phyloP scores from a whole-genome alignment of 2,888 invertebrate species.

The Callinectes sapidus region DNA sequence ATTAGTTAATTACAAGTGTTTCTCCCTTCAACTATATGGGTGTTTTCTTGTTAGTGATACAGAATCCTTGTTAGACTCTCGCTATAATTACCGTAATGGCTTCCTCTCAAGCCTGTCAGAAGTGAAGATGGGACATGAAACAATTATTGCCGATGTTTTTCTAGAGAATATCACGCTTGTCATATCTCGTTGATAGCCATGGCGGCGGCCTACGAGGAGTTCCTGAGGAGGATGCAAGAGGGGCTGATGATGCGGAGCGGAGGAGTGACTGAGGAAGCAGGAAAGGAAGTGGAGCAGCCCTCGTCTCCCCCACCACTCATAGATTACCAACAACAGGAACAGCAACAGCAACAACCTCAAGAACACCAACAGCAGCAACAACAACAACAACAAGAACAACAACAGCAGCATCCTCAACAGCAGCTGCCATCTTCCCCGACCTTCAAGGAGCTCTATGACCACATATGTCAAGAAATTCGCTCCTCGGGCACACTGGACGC shows the following conservation, averaged over 20 bases:
- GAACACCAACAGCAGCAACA: background rate
- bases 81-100: no score
- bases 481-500: slow-evolving; percentile 52
- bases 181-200: slow-evolving; percentile 25
- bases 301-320: background rate
- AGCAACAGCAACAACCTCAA: background rate
- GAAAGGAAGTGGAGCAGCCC: background rate
- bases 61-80: no score
- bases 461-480: slow-evolving; percentile 65
- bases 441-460: slow-evolving; percentile 57
- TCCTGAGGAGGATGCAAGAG: slow-evolving; percentile 57
- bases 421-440: slow-evolving; percentile 15
- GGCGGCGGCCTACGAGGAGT: slow-evolving; percentile 56
- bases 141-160: background rate
- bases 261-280: background rate
- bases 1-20: background rate
- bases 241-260: slow-evolving; percentile 22
- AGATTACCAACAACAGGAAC: background rate
- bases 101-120: no score
- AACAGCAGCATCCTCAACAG: background rate
- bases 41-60: no score
- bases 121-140: background rate
- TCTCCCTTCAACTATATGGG: background rate
- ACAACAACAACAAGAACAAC: background rate
- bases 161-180: background rate